Evolutionary conservation across 2,888 invertebrate species (phyloP), one percentile per base, ranked within the genome.

Genomic region (Aricia artaxerxes): DNA sequence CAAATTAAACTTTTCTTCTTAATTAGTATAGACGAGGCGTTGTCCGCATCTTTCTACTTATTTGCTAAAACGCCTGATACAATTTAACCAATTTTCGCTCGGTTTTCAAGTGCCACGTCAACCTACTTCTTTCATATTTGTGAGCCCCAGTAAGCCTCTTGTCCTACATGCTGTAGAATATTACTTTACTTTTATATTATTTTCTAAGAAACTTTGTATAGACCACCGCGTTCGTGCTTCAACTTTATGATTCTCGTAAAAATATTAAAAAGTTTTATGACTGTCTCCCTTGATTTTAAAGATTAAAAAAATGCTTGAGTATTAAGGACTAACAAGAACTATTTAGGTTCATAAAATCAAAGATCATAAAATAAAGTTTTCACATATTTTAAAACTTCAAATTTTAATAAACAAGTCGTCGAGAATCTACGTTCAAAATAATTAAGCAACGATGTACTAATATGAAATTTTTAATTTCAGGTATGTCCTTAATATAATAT

Each of bases 81-180:
- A 57, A 35, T 57, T 76, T 76, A 49, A 35, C 35, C 76, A 57
- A 57, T 35, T 76, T 57, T 76, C 13, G 35, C 16, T 35, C 11
- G 6, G 3, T 53, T 76, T 76, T 57, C 16, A 76, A 57, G 57
- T 57, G 53, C 11, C 35, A 53, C 57, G 76, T 5, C 76, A 76
- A 53, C 76, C 76, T 73, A 73, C 9, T 73, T 76, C 35, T 3
- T 76, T 76, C 76, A 53, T 16, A 73, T 73, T 44, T 53, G 53
- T 38, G 9, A 24, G 49, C 76, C 35, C 49, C 57, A 13, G 57
- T 76, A 76, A 76, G 57, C 76, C 76, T 57, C 76, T 76, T 76
- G 76, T 76, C 76, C 35, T 53, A 76, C 31, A 57, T 76, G 76
- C 35, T 69, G 16, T 38, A 69, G 69, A 69, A 38, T 69, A 69